Conservation (phyloP, 23 tunicate species). For the Corella eumyota region DNA sequence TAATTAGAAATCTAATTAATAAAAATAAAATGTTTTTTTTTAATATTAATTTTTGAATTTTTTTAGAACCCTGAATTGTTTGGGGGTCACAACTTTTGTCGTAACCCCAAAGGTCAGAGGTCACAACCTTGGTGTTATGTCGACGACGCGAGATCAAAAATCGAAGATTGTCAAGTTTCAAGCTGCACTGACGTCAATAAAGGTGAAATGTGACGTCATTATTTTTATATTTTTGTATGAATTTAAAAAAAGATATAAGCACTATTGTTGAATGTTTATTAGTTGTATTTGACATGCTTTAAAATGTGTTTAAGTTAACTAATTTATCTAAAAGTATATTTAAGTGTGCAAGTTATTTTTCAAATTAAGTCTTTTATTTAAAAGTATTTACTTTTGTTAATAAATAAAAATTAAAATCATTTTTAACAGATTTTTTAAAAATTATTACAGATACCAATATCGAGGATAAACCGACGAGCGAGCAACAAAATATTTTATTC, state of each 20-base stretch:
- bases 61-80: slow-evolving; percentile 30
- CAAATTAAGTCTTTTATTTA: not conserved
- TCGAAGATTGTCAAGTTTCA: slow-evolving; percentile 27
- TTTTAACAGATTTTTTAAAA: not conserved
- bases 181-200: too few species aligned
- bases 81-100: slow-evolving; percentile 75
- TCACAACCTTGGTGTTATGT: slow-evolving; percentile 70
- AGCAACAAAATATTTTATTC: slow-evolving; percentile 3
- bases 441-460: not conserved
- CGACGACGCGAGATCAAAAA: slow-evolving; percentile 19
- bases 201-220: not conserved
- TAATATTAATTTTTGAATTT: not conserved
- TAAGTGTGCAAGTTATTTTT: not conserved
- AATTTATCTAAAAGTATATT: not conserved
- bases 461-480: too few species aligned
- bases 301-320: too few species aligned
- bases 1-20: not conserved
- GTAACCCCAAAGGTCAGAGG: slow-evolving; percentile 36
- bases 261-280: too few species aligned
- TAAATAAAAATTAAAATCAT: not conserved
- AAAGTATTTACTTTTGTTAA: not conserved
- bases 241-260: too few species aligned
- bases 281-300: too few species aligned
- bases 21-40: not conserved
- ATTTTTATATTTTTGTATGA: not conserved